Conservation (phyloP, 2,113 vertebrate genomes). For the Anhinga anhinga region DNA sequence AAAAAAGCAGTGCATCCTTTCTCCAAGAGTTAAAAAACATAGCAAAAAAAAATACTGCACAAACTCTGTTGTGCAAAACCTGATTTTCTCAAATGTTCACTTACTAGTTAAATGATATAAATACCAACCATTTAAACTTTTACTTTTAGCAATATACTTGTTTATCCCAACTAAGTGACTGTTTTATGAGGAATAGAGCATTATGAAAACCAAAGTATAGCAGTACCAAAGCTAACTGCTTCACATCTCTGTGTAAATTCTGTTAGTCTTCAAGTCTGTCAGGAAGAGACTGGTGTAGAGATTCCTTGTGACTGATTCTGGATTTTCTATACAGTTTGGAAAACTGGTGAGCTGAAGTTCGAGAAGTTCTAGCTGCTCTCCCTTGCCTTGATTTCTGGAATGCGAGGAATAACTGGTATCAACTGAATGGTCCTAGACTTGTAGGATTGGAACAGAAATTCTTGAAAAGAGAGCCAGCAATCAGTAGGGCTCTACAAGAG, state of each 20-base stretch:
- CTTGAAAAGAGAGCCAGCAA: not conserved
- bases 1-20: not conserved
- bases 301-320: not conserved
- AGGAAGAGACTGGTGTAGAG: not conserved
- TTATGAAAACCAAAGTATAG: not conserved
- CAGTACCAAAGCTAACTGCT: not conserved
- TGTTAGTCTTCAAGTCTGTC: not conserved
- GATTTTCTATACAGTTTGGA: not conserved
- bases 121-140: not conserved
- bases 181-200: not conserved
- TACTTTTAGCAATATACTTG: not conserved
- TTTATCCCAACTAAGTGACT: not conserved
- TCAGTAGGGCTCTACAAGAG: not conserved
- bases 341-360: not conserved
- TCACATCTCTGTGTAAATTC: not conserved
- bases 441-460: not conserved
- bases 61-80: not conserved
- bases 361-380: not conserved
- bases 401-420: not conserved
- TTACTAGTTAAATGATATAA: not conserved
- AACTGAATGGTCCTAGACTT: not conserved
- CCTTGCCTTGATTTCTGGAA: not conserved
- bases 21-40: not conserved
- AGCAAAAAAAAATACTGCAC: not conserved
- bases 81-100: not conserved